Conservation (phyloP, 1,140 invertebrate species). For the Drosophila hydei region DNA sequence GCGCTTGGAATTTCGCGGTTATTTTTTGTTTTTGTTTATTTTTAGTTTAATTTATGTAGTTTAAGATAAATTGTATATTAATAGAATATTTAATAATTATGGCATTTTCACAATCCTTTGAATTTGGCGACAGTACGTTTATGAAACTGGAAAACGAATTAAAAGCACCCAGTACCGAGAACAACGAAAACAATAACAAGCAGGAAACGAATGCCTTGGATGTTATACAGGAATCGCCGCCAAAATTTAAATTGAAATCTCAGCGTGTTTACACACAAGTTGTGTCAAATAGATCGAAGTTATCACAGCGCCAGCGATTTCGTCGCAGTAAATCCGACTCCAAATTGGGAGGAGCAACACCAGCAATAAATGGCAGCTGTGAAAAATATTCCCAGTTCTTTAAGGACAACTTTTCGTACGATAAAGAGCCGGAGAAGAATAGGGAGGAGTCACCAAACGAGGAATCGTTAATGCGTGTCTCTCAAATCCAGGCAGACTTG, state of each 20-base stretch:
- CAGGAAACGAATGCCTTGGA: conserved; percentile 33
- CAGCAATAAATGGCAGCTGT: conserved; percentile 18
- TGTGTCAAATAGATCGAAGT: conserved; percentile 10
- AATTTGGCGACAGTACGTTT: conserved; percentile 76
- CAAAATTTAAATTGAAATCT: conserved; percentile 25
- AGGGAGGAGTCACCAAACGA: not conserved
- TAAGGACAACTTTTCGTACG: conserved; percentile 60
- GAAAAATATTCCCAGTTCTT: conserved; percentile 64
- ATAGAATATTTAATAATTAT: conserved; percentile 27
- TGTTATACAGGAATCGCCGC: conserved; percentile 53
- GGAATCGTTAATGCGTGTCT: conserved; percentile 48
- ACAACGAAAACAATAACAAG: conserved; percentile 7
- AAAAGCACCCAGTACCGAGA: conserved; percentile 18
- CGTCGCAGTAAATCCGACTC: conserved; percentile 36
- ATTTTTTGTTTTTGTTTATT: conserved; percentile 10
- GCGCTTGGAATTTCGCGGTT: conserved; percentile 17
- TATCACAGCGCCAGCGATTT: conserved; percentile 25
- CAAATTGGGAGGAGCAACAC: conserved; percentile 7
- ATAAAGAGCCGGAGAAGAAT: not conserved
- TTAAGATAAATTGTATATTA: conserved; percentile 9
- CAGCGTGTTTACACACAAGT: conserved; percentile 16
- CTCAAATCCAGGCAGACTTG: conserved; percentile 44
- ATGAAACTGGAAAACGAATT: conserved; percentile 64
- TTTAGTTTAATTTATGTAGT: conserved; percentile 26
- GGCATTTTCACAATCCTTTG: conserved; percentile 78